Conservation (phyloP, 2,113 vertebrate species). For the Neogobius melanostomus region DNA sequence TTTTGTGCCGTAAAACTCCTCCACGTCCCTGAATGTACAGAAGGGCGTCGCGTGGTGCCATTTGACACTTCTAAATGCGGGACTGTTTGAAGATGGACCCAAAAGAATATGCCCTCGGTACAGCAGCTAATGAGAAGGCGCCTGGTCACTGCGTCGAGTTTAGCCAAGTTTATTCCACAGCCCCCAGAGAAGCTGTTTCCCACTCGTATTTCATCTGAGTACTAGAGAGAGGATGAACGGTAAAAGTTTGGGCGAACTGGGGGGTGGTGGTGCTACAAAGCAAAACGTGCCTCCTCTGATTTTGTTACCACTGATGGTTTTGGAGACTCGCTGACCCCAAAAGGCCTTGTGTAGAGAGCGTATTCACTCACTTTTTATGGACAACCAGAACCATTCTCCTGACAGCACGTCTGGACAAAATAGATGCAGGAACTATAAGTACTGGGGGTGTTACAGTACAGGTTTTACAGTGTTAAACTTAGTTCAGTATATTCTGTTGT, state of each 20-base stretch:
- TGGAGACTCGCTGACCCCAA: no score
- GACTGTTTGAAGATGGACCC: constrained; percentile 80
- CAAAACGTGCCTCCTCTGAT: no score
- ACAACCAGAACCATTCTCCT: no score
- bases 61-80: constrained; percentile 79
- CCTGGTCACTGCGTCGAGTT: constrained; percentile 79
- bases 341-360: no score
- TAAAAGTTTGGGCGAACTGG: constrained; percentile 50
- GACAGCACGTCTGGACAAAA: no score
- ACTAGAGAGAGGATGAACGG: constrained; percentile 64
- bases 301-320: no score
- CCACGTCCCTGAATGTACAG: constrained; percentile 69
- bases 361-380: no score
- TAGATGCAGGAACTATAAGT: no score
- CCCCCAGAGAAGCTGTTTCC: constrained; percentile 64
- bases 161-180: constrained; percentile 77
- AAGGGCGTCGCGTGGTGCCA: constrained; percentile 65
- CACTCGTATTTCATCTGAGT: constrained; percentile 66
- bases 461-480: no score
- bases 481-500: no score
- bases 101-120: constrained; percentile 71
- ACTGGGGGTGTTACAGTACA: no score
- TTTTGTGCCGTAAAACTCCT: constrained; percentile 72
- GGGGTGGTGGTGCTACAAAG: background rate
- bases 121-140: constrained; percentile 79